Percentiles rank a stretch among this genome's conserved stretches.
Evolutionary conservation across 2,888 invertebrate genomes (phyloP).

Genomic region (Hyposoter didymator): DNA sequence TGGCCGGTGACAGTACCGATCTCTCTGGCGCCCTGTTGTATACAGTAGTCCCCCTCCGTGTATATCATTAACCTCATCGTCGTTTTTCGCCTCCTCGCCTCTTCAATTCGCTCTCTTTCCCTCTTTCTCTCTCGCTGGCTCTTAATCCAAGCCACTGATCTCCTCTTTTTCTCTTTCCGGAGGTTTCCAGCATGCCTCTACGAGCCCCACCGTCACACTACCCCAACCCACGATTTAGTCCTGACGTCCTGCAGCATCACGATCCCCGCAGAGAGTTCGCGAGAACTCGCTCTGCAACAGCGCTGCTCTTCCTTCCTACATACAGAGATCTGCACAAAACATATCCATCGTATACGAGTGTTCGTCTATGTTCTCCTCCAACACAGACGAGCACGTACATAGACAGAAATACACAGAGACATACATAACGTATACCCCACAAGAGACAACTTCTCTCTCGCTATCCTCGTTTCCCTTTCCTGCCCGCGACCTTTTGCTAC

Average conservation of each 20-base stretch:
- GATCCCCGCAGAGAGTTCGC: conserved; percentile 51
- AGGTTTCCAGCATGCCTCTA: neutral
- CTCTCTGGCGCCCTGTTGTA: conserved; percentile 59
- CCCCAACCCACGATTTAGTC: conserved; percentile 1
- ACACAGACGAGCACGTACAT: neutral
- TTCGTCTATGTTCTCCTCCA: too few species aligned
- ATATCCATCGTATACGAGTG: neutral
- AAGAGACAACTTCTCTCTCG: conserved; percentile 50
- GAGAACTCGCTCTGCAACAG: conserved; percentile 46
- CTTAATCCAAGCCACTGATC: neutral
- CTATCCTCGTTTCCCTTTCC: conserved; percentile 39
- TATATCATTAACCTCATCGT: conserved; percentile 83
- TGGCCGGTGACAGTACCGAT: neutral
- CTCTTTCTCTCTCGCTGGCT: conserved; percentile 30
- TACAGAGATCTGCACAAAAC: neutral
- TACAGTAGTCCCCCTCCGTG: conserved; percentile 78
- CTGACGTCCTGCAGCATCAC: conserved; percentile 51
- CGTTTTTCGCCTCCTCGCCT: conserved; percentile 77
- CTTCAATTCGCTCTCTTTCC: conserved; percentile 22
- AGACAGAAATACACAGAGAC: neutral
- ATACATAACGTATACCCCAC: conserved; percentile 10
- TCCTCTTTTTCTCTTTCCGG: neutral
- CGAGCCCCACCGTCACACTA: neutral
- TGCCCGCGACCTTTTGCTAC: conserved; percentile 9
- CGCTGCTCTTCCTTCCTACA: conserved; percentile 16